Evolutionary conservation across 2,888 invertebrate species (phyloP).

Genomic region (Eubasilissa splendida): DNA sequence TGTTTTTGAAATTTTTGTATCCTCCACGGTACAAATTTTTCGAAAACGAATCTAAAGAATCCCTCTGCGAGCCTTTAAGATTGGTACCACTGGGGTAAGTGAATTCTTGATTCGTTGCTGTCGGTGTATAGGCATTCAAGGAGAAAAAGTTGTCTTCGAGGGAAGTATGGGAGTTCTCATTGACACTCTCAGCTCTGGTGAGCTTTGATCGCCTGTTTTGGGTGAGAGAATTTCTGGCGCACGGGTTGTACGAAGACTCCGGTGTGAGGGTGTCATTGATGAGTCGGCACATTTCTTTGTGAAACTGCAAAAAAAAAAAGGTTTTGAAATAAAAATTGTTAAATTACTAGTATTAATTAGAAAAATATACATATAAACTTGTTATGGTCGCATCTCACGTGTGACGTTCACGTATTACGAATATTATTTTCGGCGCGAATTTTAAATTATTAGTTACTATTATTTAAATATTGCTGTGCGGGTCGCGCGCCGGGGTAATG

Average conservation of each 20-base stretch:
- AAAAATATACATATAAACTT: too few species aligned
- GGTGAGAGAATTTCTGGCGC: constrained; percentile 54
- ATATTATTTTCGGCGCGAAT: too few species aligned
- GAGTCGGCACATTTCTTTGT: constrained; percentile 81
- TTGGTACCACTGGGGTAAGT: constrained; percentile 31
- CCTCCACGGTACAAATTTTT: constrained; percentile 43
- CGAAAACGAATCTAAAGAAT: constrained; percentile 44
- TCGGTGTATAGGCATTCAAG: constrained; percentile 52
- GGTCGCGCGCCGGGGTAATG: too few species aligned
- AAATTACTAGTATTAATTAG: too few species aligned
- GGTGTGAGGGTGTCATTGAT: constrained; percentile 67
- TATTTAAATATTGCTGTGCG: too few species aligned
- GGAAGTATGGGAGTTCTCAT: constrained; percentile 51
- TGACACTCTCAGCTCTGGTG: constrained; percentile 58
- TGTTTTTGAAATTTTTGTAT: constrained; percentile 36
- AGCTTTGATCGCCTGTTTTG: constrained; percentile 47
- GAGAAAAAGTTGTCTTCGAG: constrained; percentile 55
- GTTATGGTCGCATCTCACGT: too few species aligned
- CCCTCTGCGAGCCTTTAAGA: constrained; percentile 38
- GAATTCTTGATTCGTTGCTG: constrained; percentile 52
- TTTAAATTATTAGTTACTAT: too few species aligned
- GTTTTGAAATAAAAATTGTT: too few species aligned
- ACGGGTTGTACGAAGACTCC: constrained; percentile 57
- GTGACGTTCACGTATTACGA: too few species aligned
- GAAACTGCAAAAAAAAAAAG: constrained; percentile 68